phyloP scores from a whole-genome alignment of 2,888 invertebrate species.

The Caenorhabditis afra region DNA sequence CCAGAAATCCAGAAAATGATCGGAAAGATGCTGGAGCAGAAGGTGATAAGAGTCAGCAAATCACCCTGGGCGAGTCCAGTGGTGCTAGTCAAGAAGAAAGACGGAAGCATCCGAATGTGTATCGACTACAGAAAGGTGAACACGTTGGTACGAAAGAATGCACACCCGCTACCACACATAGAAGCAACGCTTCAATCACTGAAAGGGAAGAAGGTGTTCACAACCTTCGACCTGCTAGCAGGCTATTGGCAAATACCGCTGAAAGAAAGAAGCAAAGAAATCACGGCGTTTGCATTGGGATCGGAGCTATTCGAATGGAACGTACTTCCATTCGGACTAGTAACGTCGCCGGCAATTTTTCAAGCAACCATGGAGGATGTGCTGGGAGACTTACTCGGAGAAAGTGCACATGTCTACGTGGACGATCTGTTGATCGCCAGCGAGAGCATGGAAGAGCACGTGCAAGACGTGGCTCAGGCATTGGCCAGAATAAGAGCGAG shows the following conservation, averaged over 20 bases:
- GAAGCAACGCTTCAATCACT: constrained; percentile 52
- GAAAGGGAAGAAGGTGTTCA: too few species aligned
- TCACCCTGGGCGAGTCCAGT: constrained; percentile 48
- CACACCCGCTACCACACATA: constrained; percentile 66
- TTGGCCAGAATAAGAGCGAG: constrained; percentile 23
- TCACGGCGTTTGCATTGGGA: constrained; percentile 73
- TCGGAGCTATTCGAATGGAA: constrained; percentile 67
- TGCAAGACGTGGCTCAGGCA: constrained; percentile 40
- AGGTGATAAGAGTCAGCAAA: constrained; percentile 28
- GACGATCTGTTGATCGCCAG: constrained; percentile 70
- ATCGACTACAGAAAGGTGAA: constrained; percentile 70
- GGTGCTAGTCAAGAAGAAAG: constrained; percentile 63
- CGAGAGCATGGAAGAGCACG: constrained; percentile 49
- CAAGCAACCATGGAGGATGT: constrained; percentile 67
- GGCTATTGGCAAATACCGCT: constrained; percentile 72
- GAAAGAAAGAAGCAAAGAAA: constrained; percentile 50
- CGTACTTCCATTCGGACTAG: constrained; percentile 74
- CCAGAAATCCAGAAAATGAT: constrained; percentile 7
- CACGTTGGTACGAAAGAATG: constrained; percentile 49
- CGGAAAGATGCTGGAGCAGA: constrained; percentile 23
- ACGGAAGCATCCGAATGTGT: constrained; percentile 64
- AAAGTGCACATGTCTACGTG: constrained; percentile 66
- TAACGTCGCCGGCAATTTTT: constrained; percentile 71
- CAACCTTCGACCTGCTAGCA: constrained; percentile 61
- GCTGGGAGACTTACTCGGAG: too few species aligned